These are phyloP conservation scores for Odontothrips loti DNA, from an alignment of 2,888 invertebrate genomes.

Conservation along the genomic window DNA sequence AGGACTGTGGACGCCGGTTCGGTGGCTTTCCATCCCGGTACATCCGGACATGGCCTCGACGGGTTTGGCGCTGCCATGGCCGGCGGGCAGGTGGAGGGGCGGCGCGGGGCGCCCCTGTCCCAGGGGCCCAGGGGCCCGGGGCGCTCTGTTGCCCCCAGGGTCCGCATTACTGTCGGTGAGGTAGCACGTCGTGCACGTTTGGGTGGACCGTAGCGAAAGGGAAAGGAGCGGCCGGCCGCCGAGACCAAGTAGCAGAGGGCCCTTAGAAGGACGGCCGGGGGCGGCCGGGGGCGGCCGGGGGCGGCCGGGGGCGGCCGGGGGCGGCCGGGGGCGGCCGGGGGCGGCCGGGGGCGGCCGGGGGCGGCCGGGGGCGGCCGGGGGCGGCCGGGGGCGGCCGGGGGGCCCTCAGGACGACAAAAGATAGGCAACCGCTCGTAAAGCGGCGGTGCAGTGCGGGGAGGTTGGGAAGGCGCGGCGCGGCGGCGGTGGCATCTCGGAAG, in stretches of 20 bases:
- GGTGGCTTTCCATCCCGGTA: no score
- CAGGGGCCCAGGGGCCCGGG: no score
- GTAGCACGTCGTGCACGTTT: no score
- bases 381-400: neutral
- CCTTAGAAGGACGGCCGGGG: neutral
- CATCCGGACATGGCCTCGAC: no score
- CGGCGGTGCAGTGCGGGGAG: neutral
- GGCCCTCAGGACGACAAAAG: neutral
- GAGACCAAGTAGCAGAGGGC: neutral
- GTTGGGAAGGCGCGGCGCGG: neutral
- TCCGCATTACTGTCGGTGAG: no score
- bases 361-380: neutral
- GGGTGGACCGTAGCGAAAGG: no score
- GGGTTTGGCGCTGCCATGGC: no score
- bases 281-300: neutral
- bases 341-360: neutral
- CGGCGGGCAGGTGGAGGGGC: no score
- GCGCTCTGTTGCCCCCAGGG: no score
- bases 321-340: neutral
- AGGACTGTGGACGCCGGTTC: no score
- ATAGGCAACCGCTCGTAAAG: conserved; percentile 20
- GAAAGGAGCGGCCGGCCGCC: no score
- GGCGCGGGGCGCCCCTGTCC: no score
- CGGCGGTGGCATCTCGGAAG: neutral
- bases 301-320: neutral